These are phyloP conservation scores for Apoda limacodes DNA, from an alignment of 2,888 invertebrate species.

Conservation along the genomic window DNA sequence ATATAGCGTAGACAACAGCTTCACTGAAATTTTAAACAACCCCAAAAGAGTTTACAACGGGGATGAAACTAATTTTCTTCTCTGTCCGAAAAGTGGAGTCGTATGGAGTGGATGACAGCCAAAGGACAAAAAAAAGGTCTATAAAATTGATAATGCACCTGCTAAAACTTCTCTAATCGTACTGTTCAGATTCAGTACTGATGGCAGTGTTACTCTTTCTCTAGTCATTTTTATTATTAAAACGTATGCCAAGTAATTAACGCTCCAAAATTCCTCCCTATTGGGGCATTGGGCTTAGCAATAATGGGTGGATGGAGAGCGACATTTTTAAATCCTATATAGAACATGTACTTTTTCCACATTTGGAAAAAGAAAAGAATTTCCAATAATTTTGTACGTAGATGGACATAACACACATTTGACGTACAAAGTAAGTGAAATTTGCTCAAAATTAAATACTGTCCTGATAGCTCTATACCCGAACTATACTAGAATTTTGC, in stretches of 20 bases:
- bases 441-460: conserved; percentile 11
- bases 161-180: conserved; percentile 34
- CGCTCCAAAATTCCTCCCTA: conserved; percentile 13
- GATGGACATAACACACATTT: conserved; percentile 16
- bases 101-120: conserved; percentile 19
- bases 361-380: conserved; percentile 14
- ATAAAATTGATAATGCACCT: conserved; percentile 30
- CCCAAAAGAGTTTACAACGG: too few species aligned
- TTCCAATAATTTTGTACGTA: conserved; percentile 14
- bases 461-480: conserved; percentile 15
- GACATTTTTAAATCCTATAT: conserved; percentile 18
- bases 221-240: conserved; percentile 28
- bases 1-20: too few species aligned
- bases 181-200: conserved; percentile 37
- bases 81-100: conserved; percentile 21
- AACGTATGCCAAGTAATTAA: conserved; percentile 17
- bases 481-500: conserved; percentile 12
- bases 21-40: too few species aligned
- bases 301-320: conserved; percentile 21
- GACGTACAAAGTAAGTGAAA: conserved; percentile 11
- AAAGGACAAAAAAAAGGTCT: conserved; percentile 28
- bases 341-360: conserved; percentile 18
- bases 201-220: conserved; percentile 29
- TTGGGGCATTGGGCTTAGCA: conserved; percentile 19
- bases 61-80: conserved; percentile 21